Evolutionary conservation across 2,888 invertebrate genomes (phyloP).

Genomic region (Alcis repandata): DNA sequence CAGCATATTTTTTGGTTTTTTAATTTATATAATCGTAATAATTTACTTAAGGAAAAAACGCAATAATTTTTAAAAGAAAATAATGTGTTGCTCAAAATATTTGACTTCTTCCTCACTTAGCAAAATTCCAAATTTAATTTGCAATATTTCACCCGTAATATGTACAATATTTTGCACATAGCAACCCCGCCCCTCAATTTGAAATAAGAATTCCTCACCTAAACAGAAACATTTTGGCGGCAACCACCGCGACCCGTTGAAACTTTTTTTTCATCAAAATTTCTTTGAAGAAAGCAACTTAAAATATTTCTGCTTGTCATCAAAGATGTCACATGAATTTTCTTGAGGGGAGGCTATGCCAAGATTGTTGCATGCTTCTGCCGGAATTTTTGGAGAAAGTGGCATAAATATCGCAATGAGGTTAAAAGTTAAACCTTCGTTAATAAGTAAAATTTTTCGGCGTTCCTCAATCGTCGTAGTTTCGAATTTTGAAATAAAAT

Average conservation of each 20-base stretch:
- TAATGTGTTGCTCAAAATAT: no score
- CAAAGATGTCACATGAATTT: conserved; percentile 37
- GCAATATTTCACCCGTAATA: conserved; percentile 1
- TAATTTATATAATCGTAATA: no score
- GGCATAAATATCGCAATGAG: conserved; percentile 19
- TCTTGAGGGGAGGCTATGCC: conserved; percentile 26
- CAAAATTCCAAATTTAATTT: background rate
- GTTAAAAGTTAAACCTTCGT: conserved; percentile 10
- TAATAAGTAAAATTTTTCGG: background rate
- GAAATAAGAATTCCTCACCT: conserved; percentile 33
- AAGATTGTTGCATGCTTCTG: conserved; percentile 43
- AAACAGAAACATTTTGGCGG: conserved; percentile 28
- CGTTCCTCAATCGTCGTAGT: background rate
- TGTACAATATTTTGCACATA: conserved; percentile 22
- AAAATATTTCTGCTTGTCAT: conserved; percentile 39
- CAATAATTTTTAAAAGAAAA: no score
- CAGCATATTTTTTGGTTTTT: no score
- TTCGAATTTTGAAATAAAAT: background rate
- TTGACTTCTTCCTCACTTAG: background rate
- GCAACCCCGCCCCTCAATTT: conserved; percentile 27
- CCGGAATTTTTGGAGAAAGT: conserved; percentile 23
- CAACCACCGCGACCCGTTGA: conserved; percentile 31
- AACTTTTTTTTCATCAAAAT: conserved; percentile 51
- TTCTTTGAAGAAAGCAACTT: conserved; percentile 46
- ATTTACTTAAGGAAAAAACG: no score